Conservation (phyloP, 2,888 invertebrate species). For the Drosophila helvetica region DNA sequence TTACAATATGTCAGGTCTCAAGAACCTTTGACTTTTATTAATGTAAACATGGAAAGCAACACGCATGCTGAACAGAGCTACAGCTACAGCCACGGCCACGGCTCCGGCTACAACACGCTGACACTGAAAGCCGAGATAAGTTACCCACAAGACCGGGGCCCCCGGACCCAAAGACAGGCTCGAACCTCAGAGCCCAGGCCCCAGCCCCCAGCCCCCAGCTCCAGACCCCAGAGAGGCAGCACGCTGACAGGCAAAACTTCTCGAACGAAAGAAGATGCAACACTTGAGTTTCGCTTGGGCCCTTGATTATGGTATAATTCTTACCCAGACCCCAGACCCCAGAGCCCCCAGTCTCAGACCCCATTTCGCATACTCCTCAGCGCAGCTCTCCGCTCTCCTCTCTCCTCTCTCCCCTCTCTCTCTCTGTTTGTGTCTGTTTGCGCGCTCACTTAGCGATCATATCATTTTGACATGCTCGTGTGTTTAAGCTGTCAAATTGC, state of each 20-base stretch:
- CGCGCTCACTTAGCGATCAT: conserved; percentile 79
- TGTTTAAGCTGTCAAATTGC: conserved; percentile 80
- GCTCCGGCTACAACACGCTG: conserved; percentile 39
- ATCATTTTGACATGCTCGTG: conserved; percentile 79
- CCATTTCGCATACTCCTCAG: background rate
- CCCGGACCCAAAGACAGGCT: conserved; percentile 18
- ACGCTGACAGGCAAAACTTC: conserved; percentile 56
- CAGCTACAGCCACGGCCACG: background rate
- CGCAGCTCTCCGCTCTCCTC: background rate
- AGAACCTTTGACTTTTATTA: conserved; percentile 80
- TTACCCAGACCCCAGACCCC: background rate
- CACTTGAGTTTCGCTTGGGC: conserved; percentile 55
- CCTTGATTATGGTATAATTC: conserved; percentile 61
- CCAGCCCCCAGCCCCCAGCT: conserved; percentile 20
- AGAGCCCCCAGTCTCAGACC: conserved; percentile 8
- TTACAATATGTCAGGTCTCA: conserved; percentile 79
- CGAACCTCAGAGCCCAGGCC: conserved; percentile 21
- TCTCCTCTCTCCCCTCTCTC: conserved; percentile 33
- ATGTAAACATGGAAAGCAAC: conserved; percentile 80
- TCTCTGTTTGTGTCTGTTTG: conserved; percentile 53
- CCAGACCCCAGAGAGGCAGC: conserved; percentile 30
- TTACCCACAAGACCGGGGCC: conserved; percentile 33
- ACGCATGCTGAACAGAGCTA: conserved; percentile 63
- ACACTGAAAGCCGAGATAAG: conserved; percentile 73
- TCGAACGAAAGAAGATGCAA: conserved; percentile 63